These are phyloP conservation scores for Ophion slaviceki DNA, from an alignment of 2,888 invertebrate species.

Conservation along the genomic window DNA sequence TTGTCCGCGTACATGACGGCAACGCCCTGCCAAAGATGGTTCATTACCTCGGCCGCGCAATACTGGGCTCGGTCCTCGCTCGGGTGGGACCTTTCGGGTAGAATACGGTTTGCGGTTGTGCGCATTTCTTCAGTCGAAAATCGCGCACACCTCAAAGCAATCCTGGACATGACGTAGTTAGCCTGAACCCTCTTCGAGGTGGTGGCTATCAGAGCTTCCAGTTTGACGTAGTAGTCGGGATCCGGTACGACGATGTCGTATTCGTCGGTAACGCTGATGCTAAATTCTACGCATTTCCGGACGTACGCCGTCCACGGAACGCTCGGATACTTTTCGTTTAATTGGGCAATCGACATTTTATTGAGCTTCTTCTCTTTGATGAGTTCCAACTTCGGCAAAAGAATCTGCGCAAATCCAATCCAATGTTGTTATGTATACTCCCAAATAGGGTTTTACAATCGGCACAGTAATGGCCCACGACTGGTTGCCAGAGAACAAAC, in stretches of 20 bases:
- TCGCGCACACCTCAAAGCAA: neutral
- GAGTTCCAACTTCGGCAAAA: constrained; percentile 80
- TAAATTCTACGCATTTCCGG: constrained; percentile 89
- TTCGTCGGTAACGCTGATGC: constrained; percentile 86
- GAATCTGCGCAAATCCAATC: constrained; percentile 93
- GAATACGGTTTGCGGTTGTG: neutral
- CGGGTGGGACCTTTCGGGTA: neutral
- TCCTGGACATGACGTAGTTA: constrained; percentile 87
- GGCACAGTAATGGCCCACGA: no score
- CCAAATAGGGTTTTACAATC: no score
- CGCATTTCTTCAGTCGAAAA: neutral
- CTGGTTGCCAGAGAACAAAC: no score
- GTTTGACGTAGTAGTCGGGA: constrained; percentile 90
- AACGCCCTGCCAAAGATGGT: neutral
- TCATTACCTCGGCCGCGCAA: neutral
- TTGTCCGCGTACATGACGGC: neutral
- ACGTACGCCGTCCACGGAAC: constrained; percentile 94
- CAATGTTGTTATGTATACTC: no score
- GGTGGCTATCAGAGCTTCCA: constrained; percentile 86
- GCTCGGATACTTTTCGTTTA: constrained; percentile 90
- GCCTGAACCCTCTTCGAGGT: constrained; percentile 84
- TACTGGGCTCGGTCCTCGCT: neutral
- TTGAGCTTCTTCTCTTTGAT: constrained; percentile 86
- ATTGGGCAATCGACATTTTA: constrained; percentile 92
- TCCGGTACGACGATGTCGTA: constrained; percentile 94